Conservation (phyloP, 2,797 vertebrate species). For the Natrix natrix region DNA sequence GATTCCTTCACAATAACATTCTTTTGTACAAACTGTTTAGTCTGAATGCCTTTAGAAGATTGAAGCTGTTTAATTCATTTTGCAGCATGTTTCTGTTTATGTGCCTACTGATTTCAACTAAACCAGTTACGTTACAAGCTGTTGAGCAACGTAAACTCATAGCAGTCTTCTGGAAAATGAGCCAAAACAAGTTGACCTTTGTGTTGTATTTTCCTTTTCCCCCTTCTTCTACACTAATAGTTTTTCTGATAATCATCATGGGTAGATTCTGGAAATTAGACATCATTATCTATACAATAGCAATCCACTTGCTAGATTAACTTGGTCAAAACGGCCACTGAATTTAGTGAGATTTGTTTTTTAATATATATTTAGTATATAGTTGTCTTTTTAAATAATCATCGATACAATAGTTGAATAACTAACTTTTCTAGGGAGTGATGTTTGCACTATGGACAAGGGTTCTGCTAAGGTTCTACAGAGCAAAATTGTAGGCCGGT, state of each 20-base stretch:
- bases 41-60: conserved; percentile 25
- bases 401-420: not conserved
- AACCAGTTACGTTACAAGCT: conserved; percentile 38
- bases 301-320: not conserved
- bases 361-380: not conserved
- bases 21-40: conserved; percentile 19
- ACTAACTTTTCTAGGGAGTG: not conserved
- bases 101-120: conserved; percentile 32
- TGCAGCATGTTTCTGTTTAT: conserved; percentile 41
- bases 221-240: not conserved
- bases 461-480: not conserved
- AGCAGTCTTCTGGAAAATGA: conserved; percentile 46
- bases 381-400: not conserved
- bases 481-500: not conserved
- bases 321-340: not conserved
- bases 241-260: not conserved
- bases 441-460: not conserved
- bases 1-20: not conserved
- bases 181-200: conserved; percentile 37
- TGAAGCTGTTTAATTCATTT: conserved; percentile 34
- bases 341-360: not conserved
- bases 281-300: not conserved
- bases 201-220: not conserved
- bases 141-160: conserved; percentile 47
- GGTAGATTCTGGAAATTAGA: not conserved